Percentiles rank a stretch among this genome's conserved stretches.
phyloP scores from a whole-genome alignment of 2,113 vertebrate genomes.

The Scartelaos histophorus region DNA sequence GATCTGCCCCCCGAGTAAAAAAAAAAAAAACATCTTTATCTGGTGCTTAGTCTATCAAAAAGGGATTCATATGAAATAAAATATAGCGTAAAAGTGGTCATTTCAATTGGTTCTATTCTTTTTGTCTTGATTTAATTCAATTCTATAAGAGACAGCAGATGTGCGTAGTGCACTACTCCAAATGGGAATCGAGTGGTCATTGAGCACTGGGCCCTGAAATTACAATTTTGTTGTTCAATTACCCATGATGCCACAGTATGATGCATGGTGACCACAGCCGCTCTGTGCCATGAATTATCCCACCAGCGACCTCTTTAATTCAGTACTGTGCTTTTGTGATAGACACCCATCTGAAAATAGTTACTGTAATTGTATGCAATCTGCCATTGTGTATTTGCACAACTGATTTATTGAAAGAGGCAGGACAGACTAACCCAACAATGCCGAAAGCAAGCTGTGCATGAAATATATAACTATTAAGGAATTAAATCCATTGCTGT shows the following conservation, averaged over 20 bases:
- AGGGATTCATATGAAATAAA: neutral
- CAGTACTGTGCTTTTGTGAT: constrained; percentile 26
- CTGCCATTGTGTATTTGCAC: constrained; percentile 10
- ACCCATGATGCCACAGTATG: constrained; percentile 57
- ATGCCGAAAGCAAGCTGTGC: constrained; percentile 44
- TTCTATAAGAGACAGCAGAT: constrained; percentile 51
- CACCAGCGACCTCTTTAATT: constrained; percentile 22
- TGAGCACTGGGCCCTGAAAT: constrained; percentile 70
- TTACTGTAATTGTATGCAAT: constrained; percentile 13
- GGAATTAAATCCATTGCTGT: constrained; percentile 52
- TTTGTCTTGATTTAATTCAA: constrained; percentile 23
- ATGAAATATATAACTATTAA: constrained; percentile 55
- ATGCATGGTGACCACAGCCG: constrained; percentile 51
- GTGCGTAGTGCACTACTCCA: constrained; percentile 49
- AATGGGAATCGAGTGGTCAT: constrained; percentile 47
- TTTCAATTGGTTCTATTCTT: constrained; percentile 25
- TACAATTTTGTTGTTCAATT: constrained; percentile 71
- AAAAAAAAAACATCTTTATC: neutral
- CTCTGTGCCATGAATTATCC: constrained; percentile 20
- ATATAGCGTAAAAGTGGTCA: neutral
- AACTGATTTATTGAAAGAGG: constrained; percentile 29
- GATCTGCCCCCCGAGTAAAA: neutral
- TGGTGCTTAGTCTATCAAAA: neutral
- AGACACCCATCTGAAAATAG: constrained; percentile 29
- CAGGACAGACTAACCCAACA: constrained; percentile 6